phyloP scores from a whole-genome alignment of 2,797 vertebrate species.

The Pelochelys cantorii region DNA sequence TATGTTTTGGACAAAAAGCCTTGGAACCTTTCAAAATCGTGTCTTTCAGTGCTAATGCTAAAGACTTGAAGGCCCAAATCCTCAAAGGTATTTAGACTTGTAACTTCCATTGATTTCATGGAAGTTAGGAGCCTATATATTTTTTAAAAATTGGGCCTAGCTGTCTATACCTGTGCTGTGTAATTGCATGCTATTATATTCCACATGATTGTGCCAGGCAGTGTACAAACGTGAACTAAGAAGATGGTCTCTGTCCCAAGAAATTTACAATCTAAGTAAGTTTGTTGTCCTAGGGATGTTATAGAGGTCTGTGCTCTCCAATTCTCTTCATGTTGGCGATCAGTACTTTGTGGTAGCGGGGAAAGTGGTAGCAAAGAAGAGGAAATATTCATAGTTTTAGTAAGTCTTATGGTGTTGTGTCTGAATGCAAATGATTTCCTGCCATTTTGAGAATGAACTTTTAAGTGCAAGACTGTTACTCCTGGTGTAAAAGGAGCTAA shows the following conservation, averaged over 20 bases:
- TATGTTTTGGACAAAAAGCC: neutral
- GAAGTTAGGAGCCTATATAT: neutral
- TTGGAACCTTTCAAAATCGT: neutral
- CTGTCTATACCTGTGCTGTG: conserved; percentile 16
- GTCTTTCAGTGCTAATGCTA: neutral
- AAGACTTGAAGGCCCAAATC: neutral
- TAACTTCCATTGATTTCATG: neutral
- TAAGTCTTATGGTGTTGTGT: neutral
- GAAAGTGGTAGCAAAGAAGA: neutral
- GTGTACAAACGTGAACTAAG: neutral
- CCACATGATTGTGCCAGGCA: neutral
- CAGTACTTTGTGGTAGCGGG: neutral
- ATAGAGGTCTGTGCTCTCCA: neutral
- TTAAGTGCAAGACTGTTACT: neutral
- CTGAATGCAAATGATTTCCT: neutral
- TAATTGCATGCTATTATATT: neutral
- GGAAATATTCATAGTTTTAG: neutral
- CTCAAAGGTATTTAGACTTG: neutral
- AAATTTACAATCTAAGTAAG: neutral
- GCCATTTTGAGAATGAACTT: fast-evolving
- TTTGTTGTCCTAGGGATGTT: neutral
- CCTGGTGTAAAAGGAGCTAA: neutral
- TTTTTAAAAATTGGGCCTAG: neutral
- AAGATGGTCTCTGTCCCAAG: neutral
- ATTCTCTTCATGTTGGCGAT: neutral